phyloP scores from a whole-genome alignment of 2,113 vertebrate species.

The Haemorhous mexicanus region DNA sequence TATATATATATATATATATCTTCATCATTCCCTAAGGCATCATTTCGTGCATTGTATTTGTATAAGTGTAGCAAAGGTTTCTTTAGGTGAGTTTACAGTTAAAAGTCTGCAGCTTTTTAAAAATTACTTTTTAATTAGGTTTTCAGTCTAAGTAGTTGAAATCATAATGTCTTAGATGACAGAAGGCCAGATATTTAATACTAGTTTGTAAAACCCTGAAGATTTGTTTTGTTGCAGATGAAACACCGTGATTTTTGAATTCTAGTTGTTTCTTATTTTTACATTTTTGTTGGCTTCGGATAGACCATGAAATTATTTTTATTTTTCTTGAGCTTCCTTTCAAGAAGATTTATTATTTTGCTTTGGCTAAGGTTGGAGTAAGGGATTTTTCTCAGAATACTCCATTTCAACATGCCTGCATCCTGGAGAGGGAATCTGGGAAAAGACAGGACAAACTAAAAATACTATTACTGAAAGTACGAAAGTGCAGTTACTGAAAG shows the following conservation, averaged over 20 bases:
- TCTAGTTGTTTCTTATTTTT: not conserved
- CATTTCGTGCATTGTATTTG: not conserved
- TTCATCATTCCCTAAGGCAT: not conserved
- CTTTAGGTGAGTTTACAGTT: not conserved
- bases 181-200: not conserved
- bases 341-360: constrained; percentile 34
- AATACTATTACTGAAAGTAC: not conserved
- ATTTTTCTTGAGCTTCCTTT: not conserved
- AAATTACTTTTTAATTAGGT: not conserved
- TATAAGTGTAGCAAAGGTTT: not conserved
- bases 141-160: not conserved
- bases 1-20: not conserved
- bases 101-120: not conserved
- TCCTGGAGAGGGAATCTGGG: not conserved
- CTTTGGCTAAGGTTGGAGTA: constrained; percentile 1
- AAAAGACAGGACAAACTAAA: not conserved
- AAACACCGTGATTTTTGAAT: not conserved
- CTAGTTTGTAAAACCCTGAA: not conserved
- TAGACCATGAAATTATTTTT: not conserved
- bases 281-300: not conserved
- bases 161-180: not conserved
- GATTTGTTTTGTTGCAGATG: not conserved
- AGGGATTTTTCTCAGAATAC: constrained; percentile 37
- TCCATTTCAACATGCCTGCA: not conserved
- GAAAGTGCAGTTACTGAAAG: not conserved